These are phyloP conservation scores for Callithrix jacchus DNA, from an alignment of 2,113 vertebrate genomes.

Conservation along the genomic window DNA sequence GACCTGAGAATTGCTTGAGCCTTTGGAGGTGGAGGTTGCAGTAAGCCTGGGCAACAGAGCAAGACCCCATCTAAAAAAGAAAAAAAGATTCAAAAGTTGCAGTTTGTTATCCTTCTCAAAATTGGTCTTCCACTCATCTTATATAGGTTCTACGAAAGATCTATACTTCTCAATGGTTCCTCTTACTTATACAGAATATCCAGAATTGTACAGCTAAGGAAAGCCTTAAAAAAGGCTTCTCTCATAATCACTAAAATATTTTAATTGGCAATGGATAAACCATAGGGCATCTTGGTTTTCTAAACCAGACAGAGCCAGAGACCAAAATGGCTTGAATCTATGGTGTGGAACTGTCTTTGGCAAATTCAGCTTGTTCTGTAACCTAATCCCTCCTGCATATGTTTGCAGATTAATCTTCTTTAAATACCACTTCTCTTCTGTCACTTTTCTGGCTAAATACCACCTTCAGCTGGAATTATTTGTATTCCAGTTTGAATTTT, in stretches of 20 bases:
- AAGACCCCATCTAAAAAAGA: too few species aligned
- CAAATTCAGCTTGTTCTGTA: neutral
- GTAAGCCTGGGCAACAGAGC: too few species aligned
- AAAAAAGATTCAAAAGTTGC: neutral
- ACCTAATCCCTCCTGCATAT: neutral
- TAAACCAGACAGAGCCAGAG: neutral
- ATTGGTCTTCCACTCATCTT: neutral
- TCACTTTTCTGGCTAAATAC: neutral
- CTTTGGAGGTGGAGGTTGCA: too few species aligned
- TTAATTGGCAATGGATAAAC: neutral
- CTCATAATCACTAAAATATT: neutral
- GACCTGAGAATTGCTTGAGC: too few species aligned
- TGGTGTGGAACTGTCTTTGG: neutral
- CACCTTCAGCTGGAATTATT: neutral
- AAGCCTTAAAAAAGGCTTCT: neutral
- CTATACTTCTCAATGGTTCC: neutral
- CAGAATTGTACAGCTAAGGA: neutral
- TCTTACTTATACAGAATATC: neutral
- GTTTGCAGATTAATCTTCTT: slow-evolving; percentile 28
- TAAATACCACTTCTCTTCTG: neutral
- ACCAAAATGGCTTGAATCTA: neutral
- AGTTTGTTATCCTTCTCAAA: neutral
- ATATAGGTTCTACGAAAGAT: neutral
- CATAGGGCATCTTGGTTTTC: neutral
- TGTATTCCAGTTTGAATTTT: neutral